Percentiles rank a stretch among this genome's conserved stretches.
phyloP scores from a whole-genome alignment of 2,888 invertebrate genomes.

The Dasypogon diadema region DNA sequence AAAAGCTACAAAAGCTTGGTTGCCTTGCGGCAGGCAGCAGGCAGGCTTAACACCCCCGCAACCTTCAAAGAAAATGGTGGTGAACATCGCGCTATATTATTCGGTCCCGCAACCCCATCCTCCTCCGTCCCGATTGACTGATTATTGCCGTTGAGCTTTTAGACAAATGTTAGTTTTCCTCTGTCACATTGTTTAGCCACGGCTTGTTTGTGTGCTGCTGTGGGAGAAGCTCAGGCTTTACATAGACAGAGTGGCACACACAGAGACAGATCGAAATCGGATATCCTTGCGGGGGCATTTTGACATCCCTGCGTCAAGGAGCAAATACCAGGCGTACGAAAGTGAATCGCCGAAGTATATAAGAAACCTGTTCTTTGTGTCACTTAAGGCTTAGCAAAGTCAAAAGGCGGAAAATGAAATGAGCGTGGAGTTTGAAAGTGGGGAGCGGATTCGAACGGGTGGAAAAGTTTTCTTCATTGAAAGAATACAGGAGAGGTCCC shows the following conservation, averaged over 20 bases:
- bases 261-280: background rate
- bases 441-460: conserved; percentile 25
- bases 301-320: conserved; percentile 45
- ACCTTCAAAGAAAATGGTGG: conserved; percentile 34
- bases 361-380: conserved; percentile 49
- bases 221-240: background rate
- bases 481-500: background rate
- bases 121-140: conserved; percentile 23
- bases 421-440: background rate
- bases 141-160: conserved; percentile 46
- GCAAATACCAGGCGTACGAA: conserved; percentile 46
- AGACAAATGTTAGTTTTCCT: conserved; percentile 43
- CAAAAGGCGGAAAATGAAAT: background rate
- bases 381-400: conserved; percentile 51
- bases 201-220: background rate
- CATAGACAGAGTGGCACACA: background rate
- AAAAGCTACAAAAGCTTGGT: conserved; percentile 41
- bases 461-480: conserved; percentile 40
- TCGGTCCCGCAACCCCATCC: background rate
- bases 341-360: conserved; percentile 47
- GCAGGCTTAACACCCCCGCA: conserved; percentile 7
- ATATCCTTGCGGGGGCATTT: conserved; percentile 27
- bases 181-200: conserved; percentile 28
- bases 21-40: conserved; percentile 1
- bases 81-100: background rate